Percentiles rank a stretch among this genome's conserved stretches.
Evolutionary conservation across 2,113 vertebrate genomes (phyloP).

Genomic region (Orycteropus afer): DNA sequence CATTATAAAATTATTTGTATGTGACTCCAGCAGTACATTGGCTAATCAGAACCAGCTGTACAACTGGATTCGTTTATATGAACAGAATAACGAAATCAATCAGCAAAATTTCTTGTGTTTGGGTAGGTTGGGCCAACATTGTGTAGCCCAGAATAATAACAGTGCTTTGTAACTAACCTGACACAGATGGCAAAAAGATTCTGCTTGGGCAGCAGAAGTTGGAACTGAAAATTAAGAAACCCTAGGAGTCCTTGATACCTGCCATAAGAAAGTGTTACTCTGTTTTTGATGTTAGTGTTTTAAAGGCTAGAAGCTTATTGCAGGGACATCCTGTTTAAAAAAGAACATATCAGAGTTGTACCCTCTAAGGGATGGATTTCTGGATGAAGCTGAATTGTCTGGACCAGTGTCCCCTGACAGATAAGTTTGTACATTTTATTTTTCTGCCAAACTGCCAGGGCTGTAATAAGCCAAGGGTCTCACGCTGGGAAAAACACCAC

Average conservation of each 20-base stretch:
- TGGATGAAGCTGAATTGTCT: slow-evolving; percentile 65
- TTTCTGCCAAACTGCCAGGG: slow-evolving; percentile 19
- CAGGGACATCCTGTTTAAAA: slow-evolving; percentile 9
- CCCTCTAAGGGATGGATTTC: slow-evolving; percentile 60
- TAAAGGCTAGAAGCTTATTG: not conserved
- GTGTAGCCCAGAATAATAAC: slow-evolving; percentile 77
- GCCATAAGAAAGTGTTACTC: slow-evolving; percentile 48
- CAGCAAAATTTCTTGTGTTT: slow-evolving; percentile 66
- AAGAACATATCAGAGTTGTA: slow-evolving; percentile 12
- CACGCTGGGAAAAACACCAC: not conserved
- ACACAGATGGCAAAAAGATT: slow-evolving; percentile 56
- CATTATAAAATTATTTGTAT: slow-evolving; percentile 75
- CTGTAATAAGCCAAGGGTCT: not conserved
- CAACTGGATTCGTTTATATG: slow-evolving; percentile 78
- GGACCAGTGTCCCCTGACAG: slow-evolving; percentile 34
- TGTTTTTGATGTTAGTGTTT: slow-evolving; percentile 63
- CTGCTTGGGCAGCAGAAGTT: slow-evolving; percentile 55
- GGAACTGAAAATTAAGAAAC: slow-evolving; percentile 67
- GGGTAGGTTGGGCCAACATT: slow-evolving; percentile 62
- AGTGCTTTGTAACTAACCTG: slow-evolving; percentile 74
- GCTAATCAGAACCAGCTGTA: slow-evolving; percentile 86
- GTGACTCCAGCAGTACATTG: slow-evolving; percentile 76
- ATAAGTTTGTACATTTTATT: not conserved
- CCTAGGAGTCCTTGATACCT: slow-evolving; percentile 60
- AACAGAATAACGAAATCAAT: slow-evolving; percentile 80